Evolutionary conservation across 1,140 invertebrate species (phyloP).

Genomic region (Diprion similis): DNA sequence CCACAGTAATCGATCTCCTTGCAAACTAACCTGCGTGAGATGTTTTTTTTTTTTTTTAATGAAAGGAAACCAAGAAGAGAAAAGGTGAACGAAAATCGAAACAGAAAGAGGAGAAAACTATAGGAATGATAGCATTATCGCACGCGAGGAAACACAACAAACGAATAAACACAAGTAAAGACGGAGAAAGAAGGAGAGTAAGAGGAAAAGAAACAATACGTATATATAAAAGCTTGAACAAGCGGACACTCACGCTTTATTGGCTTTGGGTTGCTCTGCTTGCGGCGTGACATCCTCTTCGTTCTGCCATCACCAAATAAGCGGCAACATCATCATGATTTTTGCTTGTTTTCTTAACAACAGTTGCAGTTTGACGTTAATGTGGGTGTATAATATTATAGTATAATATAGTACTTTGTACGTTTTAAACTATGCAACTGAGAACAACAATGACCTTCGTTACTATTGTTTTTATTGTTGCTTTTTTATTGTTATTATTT

Average conservation of each 20-base stretch:
- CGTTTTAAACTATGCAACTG: too few species aligned
- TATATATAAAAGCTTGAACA: conserved; percentile 5
- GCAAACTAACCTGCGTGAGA: too few species aligned
- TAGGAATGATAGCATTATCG: neutral
- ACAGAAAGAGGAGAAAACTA: too few species aligned
- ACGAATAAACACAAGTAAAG: neutral
- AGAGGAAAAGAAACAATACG: neutral
- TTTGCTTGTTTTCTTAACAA: neutral
- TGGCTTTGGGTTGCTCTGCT: conserved; percentile 73
- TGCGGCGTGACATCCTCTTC: conserved; percentile 68
- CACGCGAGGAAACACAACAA: neutral
- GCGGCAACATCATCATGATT: conserved; percentile 43
- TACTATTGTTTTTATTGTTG: neutral
- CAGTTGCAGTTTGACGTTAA: neutral
- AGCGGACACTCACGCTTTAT: conserved; percentile 67
- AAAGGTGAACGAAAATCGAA: too few species aligned
- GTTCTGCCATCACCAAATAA: conserved; percentile 55
- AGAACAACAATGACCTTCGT: too few species aligned
- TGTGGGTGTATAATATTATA: too few species aligned
- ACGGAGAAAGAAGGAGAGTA: neutral
- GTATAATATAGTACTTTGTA: too few species aligned
- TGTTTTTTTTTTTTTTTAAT: too few species aligned
- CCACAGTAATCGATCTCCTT: too few species aligned
- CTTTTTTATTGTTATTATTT: too few species aligned
- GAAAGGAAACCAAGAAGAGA: too few species aligned